These are phyloP conservation scores for Ruditapes philippinarum DNA, from an alignment of 1,140 invertebrate genomes.

Conservation along the genomic window DNA sequence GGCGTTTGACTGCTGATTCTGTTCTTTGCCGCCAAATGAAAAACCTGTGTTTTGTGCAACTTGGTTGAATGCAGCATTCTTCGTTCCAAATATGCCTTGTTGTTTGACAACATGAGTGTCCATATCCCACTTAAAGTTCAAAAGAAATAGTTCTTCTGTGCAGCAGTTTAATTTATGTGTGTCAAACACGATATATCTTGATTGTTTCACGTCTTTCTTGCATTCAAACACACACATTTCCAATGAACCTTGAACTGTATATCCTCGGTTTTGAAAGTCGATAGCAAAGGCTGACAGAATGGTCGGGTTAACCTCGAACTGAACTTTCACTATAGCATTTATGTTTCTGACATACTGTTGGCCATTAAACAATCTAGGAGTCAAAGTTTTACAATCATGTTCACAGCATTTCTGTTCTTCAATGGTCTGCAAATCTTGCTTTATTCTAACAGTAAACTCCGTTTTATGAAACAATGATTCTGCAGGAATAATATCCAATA, in stretches of 20 bases:
- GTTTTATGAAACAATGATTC: constrained; percentile 8
- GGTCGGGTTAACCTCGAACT: not conserved
- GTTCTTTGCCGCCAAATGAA: not conserved
- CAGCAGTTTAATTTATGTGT: not conserved
- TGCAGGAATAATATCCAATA: not conserved
- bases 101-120: not conserved
- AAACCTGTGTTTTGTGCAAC: not conserved
- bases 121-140: constrained; percentile 5
- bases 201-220: constrained; percentile 25
- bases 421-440: not conserved
- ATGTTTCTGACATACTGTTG: not conserved
- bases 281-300: not conserved
- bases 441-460: not conserved
- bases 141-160: not conserved
- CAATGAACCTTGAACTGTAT: not conserved
- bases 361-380: not conserved
- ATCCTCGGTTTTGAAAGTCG: constrained; percentile 5
- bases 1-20: not conserved
- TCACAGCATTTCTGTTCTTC: constrained; percentile 18
- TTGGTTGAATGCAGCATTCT: not conserved
- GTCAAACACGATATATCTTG: constrained; percentile 5
- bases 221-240: not conserved
- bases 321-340: constrained; percentile 18
- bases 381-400: not conserved
- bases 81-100: not conserved